Conservation (phyloP, 1,140 invertebrate genomes). For the Atta cephalotes region DNA sequence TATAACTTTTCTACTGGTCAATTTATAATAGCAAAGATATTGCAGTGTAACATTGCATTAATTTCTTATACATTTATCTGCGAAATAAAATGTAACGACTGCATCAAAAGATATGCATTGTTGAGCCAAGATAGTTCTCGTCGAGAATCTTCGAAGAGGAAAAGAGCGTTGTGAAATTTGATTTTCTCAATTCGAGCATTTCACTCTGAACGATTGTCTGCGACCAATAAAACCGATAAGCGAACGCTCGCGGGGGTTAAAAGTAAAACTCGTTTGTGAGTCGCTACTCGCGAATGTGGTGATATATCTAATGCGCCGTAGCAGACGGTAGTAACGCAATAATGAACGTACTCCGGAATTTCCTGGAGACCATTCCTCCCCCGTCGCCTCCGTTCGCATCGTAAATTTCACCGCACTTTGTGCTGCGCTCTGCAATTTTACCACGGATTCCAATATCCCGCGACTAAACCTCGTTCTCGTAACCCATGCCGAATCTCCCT, state of each 20-base stretch:
- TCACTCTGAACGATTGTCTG: constrained; percentile 5
- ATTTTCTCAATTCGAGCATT: constrained; percentile 30
- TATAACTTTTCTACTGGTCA: neutral
- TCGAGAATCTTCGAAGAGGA: neutral
- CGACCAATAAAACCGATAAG: constrained; percentile 53
- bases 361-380: constrained; percentile 24
- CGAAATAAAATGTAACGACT: constrained; percentile 3
- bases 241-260: constrained; percentile 48
- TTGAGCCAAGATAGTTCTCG: constrained; percentile 1
- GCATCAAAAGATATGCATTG: neutral
- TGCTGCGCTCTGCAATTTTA: constrained; percentile 59
- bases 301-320: constrained; percentile 57
- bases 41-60: neutral
- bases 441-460: constrained; percentile 64
- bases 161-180: constrained; percentile 11
- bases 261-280: constrained; percentile 55
- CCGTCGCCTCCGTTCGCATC: constrained; percentile 19
- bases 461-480: constrained; percentile 64
- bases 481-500: constrained; percentile 66
- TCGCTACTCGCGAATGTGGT: constrained; percentile 23
- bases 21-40: neutral
- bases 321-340: constrained; percentile 66
- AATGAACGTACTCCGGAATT: constrained; percentile 65
- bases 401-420: constrained; percentile 62
- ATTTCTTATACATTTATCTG: neutral